A percentile compares a stretch with the other conserved stretches of the same genome.
Conservation (phyloP, 2,888 invertebrate species). For the Melangyna quadrimaculata region DNA sequence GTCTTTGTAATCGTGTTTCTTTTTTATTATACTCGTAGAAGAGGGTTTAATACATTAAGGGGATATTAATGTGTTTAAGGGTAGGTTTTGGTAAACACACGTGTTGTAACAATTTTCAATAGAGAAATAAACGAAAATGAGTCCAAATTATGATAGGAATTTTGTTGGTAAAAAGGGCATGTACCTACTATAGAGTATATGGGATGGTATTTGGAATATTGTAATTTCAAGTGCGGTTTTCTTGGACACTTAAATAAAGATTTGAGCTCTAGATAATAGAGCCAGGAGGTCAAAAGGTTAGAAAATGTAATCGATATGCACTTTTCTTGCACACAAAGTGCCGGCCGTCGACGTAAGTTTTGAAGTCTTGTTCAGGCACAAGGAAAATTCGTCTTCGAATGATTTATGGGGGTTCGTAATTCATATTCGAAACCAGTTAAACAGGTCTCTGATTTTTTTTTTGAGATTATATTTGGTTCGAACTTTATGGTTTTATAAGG, state of each 20-base stretch:
- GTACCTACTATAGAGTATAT: neutral
- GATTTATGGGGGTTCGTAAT: too few species aligned
- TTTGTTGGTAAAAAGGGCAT: neutral
- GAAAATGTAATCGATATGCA: slow-evolving; percentile 23
- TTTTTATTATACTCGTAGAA: neutral
- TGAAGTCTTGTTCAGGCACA: too few species aligned
- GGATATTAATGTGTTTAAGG: slow-evolving; percentile 58
- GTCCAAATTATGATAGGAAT: neutral
- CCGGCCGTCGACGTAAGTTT: too few species aligned
- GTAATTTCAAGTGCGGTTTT: neutral
- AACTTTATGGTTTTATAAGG: too few species aligned
- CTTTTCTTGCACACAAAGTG: neutral
- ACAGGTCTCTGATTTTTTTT: too few species aligned
- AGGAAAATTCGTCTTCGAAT: neutral
- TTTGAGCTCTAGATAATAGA: neutral
- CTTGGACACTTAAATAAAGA: neutral
- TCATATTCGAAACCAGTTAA: neutral
- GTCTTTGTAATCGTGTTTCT: too few species aligned
- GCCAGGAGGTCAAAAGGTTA: slow-evolving; percentile 10
- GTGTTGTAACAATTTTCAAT: slow-evolving; percentile 43
- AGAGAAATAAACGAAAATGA: neutral
- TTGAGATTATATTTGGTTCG: too few species aligned
- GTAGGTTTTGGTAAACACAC: slow-evolving; percentile 66
- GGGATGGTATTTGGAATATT: neutral
- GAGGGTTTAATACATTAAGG: neutral